A percentile compares a stretch with the other conserved stretches of the same genome.
These are phyloP conservation scores for Pycnomerus fuliginosus DNA, from an alignment of 2,888 invertebrate species.

Conservation along the genomic window DNA sequence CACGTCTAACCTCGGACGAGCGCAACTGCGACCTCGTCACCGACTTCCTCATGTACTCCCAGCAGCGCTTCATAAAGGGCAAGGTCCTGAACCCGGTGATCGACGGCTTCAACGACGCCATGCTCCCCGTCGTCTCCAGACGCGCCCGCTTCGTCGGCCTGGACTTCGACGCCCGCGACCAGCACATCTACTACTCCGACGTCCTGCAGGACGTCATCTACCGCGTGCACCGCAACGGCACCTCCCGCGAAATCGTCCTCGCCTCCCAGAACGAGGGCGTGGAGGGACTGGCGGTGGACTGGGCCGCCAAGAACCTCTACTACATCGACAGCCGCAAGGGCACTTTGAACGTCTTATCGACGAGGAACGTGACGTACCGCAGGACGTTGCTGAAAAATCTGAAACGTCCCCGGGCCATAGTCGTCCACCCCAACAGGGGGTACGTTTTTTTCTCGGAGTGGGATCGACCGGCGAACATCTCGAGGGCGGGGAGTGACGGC, in stretches of 20 bases:
- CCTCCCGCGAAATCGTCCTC: slow-evolving; percentile 82
- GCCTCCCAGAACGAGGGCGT: slow-evolving; percentile 97
- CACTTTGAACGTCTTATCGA: slow-evolving; percentile 88
- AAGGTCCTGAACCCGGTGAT: slow-evolving; percentile 84
- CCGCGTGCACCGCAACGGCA: slow-evolving; percentile 75
- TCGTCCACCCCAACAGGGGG: slow-evolving; percentile 94
- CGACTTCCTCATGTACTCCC: slow-evolving; percentile 93
- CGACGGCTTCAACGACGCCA: slow-evolving; percentile 92
- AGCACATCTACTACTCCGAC: slow-evolving; percentile 96
- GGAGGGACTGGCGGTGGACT: slow-evolving; percentile 93
- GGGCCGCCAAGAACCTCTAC: slow-evolving; percentile 93
- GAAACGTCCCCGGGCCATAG: slow-evolving; percentile 92
- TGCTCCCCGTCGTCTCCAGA: slow-evolving; percentile 88
- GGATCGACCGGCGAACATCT: slow-evolving; percentile 96
- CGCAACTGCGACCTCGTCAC: slow-evolving; percentile 78
- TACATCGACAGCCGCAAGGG: slow-evolving; percentile 95
- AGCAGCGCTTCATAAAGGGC: slow-evolving; percentile 90
- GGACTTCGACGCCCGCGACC: slow-evolving; percentile 88
- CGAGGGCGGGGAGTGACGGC: slow-evolving; percentile 89
- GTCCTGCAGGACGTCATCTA: slow-evolving; percentile 95
- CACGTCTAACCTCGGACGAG: slow-evolving; percentile 70
- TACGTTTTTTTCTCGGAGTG: slow-evolving; percentile 95
- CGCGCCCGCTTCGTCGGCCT: slow-evolving; percentile 92
- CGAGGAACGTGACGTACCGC: slow-evolving; percentile 79
- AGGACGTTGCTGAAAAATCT: slow-evolving; percentile 82